Evolutionary conservation across 30 jellyfish, hydroid and myxozoan genomes (phyloP).

Genomic region (Mastigias papua): DNA sequence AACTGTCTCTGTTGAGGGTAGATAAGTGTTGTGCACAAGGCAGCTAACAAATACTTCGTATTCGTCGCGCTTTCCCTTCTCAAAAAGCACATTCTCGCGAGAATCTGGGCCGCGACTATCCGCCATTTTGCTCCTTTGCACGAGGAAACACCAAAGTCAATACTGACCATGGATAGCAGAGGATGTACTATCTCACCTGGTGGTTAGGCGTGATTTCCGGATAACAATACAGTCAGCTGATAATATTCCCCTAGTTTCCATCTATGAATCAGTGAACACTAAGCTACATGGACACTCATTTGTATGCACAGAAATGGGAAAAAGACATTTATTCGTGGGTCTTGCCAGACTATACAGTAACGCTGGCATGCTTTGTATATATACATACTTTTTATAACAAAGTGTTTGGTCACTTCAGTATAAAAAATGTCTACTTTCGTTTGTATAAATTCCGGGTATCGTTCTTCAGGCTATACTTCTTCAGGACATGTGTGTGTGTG

Average conservation of each 20-base stretch:
- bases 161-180: background rate
- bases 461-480: too few species aligned
- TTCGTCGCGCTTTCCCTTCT: slow-evolving; percentile 9
- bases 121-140: slow-evolving; percentile 29
- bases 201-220: slow-evolving; percentile 78
- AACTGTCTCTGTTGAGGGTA: background rate
- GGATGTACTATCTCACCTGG: slow-evolving; percentile 18
- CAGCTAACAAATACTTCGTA: background rate
- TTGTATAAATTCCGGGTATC: too few species aligned
- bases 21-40: background rate
- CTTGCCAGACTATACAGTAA: too few species aligned
- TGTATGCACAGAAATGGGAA: too few species aligned
- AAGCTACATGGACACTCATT: background rate
- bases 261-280: background rate
- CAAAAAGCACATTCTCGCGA: background rate
- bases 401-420: too few species aligned
- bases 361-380: too few species aligned
- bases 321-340: too few species aligned
- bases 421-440: too few species aligned
- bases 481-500: too few species aligned
- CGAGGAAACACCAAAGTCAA: background rate
- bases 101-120: background rate
- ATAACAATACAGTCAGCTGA: background rate
- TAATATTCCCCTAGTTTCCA: background rate
- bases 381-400: too few species aligned